Conservation (phyloP, 1,140 invertebrate genomes). For the Drosophila busckii region DNA sequence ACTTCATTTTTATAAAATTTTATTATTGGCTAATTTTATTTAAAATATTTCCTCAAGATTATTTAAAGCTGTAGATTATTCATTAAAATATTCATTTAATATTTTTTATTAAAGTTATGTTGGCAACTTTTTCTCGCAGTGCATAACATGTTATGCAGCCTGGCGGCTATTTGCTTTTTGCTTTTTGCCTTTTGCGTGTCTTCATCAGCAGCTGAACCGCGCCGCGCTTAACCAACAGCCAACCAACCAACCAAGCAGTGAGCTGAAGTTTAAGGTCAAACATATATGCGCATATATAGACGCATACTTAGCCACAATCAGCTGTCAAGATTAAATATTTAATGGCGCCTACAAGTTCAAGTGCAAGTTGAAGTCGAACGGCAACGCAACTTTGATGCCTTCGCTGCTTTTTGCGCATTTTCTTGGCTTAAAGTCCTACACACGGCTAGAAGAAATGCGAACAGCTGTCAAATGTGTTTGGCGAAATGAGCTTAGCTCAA, state of each 20-base stretch:
- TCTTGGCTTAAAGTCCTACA: background rate
- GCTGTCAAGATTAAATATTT: conserved; percentile 54
- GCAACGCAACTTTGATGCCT: conserved; percentile 16
- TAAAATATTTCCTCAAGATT: no score
- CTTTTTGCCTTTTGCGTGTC: conserved; percentile 21
- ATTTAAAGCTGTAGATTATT: no score
- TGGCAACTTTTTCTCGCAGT: no score
- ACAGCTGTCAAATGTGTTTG: conserved; percentile 33
- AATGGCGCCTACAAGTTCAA: conserved; percentile 60
- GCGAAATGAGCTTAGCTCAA: conserved; percentile 50
- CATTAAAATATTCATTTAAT: no score
- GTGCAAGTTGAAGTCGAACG: conserved; percentile 42
- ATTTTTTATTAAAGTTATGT: no score
- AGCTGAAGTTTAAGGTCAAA: conserved; percentile 71
- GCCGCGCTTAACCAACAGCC: conserved; percentile 31
- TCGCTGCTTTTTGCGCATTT: conserved; percentile 13
- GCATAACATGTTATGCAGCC: conserved; percentile 18
- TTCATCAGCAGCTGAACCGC: conserved; percentile 27
- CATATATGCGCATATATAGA: conserved; percentile 32
- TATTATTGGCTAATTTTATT: no score
- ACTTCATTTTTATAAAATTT: background rate
- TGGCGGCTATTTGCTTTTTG: conserved; percentile 23
- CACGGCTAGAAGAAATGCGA: conserved; percentile 3
- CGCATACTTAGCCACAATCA: conserved; percentile 17
- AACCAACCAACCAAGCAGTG: conserved; percentile 28